Conservation (phyloP, 64 coral and sea anemone genomes). For the Orbicella faveolata region DNA sequence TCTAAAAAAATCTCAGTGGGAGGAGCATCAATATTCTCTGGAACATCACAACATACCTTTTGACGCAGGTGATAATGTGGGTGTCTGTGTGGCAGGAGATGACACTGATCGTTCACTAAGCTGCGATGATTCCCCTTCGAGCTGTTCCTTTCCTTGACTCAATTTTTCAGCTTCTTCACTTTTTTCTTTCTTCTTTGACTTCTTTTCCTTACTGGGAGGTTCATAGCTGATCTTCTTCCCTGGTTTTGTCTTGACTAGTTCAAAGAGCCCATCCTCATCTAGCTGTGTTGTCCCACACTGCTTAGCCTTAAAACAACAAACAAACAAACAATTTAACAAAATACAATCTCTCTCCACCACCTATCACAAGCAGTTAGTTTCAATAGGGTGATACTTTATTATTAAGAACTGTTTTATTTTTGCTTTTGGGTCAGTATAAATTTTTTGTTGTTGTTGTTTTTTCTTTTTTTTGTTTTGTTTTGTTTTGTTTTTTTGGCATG, state of each 20-base stretch:
- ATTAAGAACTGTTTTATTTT: too few species aligned
- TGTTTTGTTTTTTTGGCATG: too few species aligned
- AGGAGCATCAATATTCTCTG: too few species aligned
- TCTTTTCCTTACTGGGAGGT: slow-evolving; percentile 13
- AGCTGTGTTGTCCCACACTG: slow-evolving; percentile 69
- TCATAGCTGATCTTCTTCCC: slow-evolving; percentile 65
- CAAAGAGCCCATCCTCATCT: slow-evolving; percentile 84
- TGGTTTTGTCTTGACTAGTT: slow-evolving; percentile 65
- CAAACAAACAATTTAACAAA: neutral
- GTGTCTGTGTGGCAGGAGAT: slow-evolving; percentile 52
- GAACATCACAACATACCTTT: slow-evolving; percentile 22
- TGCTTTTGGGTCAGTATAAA: too few species aligned
- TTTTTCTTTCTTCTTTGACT: slow-evolving; percentile 39
- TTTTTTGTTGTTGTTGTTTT: too few species aligned
- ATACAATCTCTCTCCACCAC: too few species aligned
- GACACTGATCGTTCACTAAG: neutral
- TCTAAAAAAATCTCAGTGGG: too few species aligned
- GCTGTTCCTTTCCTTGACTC: slow-evolving; percentile 1
- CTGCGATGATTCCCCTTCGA: neutral
- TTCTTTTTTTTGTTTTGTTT: too few species aligned
- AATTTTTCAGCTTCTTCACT: neutral
- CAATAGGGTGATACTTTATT: too few species aligned
- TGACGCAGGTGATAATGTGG: neutral
- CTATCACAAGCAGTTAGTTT: too few species aligned
- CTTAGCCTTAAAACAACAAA: slow-evolving; percentile 45